Conservation (phyloP, 2,797 vertebrate genomes). For the Protonibea diacanthus region DNA sequence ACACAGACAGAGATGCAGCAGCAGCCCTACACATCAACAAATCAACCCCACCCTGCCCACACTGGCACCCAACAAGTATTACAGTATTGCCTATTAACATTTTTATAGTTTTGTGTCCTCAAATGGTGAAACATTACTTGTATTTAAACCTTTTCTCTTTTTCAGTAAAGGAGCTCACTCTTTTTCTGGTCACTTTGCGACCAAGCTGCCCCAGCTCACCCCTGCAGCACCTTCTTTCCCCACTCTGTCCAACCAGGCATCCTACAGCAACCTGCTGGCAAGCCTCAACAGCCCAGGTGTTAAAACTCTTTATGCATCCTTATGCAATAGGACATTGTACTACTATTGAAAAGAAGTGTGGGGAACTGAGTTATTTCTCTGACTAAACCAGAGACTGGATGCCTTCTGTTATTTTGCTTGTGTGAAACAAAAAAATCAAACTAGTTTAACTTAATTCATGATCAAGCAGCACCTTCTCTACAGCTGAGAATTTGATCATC, state of each 20-base stretch:
- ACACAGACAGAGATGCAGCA: constrained; percentile 52
- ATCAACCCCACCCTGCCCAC: constrained; percentile 42
- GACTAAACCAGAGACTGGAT: background rate
- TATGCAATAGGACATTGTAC: background rate
- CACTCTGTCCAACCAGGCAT: constrained; percentile 66
- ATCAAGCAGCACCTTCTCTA: background rate
- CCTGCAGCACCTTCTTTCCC: constrained; percentile 61
- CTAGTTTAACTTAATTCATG: background rate
- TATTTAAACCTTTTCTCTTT: constrained; percentile 9
- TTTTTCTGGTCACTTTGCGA: constrained; percentile 53
- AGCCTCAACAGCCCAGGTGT: constrained; percentile 78
- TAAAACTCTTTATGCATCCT: background rate
- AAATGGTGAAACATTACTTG: background rate
- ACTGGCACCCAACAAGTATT: constrained; percentile 62
- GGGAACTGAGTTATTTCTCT: background rate
- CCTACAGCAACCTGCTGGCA: constrained; percentile 74
- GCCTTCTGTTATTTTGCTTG: background rate
- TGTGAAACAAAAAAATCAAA: constrained; percentile 10
- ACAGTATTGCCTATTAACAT: background rate
- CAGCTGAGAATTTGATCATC: background rate
- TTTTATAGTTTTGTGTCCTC: background rate
- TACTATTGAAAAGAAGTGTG: background rate
- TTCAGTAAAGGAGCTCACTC: constrained; percentile 42
- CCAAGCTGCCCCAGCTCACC: constrained; percentile 63
- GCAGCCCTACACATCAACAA: constrained; percentile 46